Base-by-base conservation (phyloP, 2,888 invertebrate genomes). In the Lepidochitona cinerea region DNA sequence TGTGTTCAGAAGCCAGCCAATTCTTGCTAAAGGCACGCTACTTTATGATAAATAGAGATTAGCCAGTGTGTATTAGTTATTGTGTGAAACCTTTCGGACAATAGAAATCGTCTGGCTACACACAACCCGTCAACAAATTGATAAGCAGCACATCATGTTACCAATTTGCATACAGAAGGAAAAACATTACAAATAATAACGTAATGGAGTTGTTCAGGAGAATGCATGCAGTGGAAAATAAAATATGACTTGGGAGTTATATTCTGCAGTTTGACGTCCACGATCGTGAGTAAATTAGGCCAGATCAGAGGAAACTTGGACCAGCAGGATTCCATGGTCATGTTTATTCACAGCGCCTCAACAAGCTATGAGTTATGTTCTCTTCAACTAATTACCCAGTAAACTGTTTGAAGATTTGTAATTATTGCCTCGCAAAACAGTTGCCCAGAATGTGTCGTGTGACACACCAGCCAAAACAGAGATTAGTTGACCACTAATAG, bases 361-460 rank as follows among this genome's bases (percentile, higher is more conserved):
- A n/a, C n/a, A n/a, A n/a, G n/a, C n/a, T n/a, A n/a, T n/a, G n/a
- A n/a, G n/a, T n/a, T n/a, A n/a, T n/a, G n/a, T n/a, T n/a, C n/a
- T n/a, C n/a, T n/a, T n/a, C n/a, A 32, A 29, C 59, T 32, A 59
- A 59, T 59, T 59, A 59, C 59, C 29, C 29, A 14, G 29, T 29
- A 59, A 59, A 59, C 29, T 59, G 59, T 59, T 59, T 59, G 59
- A 59, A 59, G 59, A 59, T 59, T 59, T 59, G 59, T 59, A 59
- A 59, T 59, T 59, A 59, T 9, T 4, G 59, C 4, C 26, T 32
- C 32, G 12, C 23, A 59, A 59, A 59, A 59, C 12, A 29, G 59
- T 29, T 59, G 29, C 59, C 29, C 59, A 59, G 59, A 29, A 59
- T 29, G 29, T 29, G 32, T 32, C 14, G 26, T 23, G 29, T 59